Evolutionary conservation across 64 coral and sea anemone genomes (phyloP), one percentile per base, ranked within the genome.

Genomic region (Montipora sp.): DNA sequence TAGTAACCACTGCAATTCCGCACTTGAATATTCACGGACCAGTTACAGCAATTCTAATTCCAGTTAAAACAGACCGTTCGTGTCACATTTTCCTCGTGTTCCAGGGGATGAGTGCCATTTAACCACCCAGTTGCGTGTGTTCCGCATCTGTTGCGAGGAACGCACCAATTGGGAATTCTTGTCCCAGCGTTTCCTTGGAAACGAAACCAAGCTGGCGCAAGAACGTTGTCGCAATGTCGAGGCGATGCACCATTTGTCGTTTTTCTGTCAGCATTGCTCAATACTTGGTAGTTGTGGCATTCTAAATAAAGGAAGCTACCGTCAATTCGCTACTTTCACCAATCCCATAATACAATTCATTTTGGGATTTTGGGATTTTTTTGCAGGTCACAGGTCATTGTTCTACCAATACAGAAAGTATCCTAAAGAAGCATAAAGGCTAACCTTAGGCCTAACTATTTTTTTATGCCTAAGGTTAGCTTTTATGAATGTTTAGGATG

Each of bases 91-190:
- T 72, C 86, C 0, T 88, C 86, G 72, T 24, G 63, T 24, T 20
- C 46, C 46, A 45, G 7, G 5, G 86, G 86, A 74, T 88, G 69
- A 57, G 15, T 0, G 58, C 70, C 70, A 23, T 45, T 51, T 49
- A 88, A 16, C 68, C 72, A 88, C 24, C 69, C 68, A 43, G 86
- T 47, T 2, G 15, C 27, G 11, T 50, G 44, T 4, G 86, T 88
- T 4, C 72, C 72, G 76, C 86, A 88, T 50, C 86, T 73, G 16
- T 75, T 50, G 1, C 3, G 10, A 46, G 36, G 75, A 46, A 77
- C 75, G 15, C 45, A 77, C 9, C 8, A 15, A 45, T 27, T 77
- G 13, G 75, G 10, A 27, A 77, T 77, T 45, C 47, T 77, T 47
- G 75, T 77, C 14, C 75, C 75, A 15, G 75, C 75, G 45, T 45